Evolutionary conservation across 2,888 invertebrate genomes (phyloP).

Genomic region (Cataglyphis altisquamis): DNA sequence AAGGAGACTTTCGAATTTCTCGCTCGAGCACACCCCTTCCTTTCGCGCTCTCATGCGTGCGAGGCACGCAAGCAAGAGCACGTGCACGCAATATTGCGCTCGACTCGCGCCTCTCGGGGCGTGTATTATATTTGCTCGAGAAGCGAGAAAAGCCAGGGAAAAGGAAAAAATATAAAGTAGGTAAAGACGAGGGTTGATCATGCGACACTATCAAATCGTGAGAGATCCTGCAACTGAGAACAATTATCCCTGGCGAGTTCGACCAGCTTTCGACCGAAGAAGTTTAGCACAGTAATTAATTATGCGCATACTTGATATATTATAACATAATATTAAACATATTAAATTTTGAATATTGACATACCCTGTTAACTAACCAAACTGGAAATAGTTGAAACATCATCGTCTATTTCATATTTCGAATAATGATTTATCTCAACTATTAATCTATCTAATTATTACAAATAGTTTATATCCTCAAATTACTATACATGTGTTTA

Average conservation of each 20-base stretch:
- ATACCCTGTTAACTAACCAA: too few relatives aligned
- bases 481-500: too few relatives aligned
- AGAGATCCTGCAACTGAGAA: constrained; percentile 31
- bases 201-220: constrained; percentile 35
- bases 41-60: constrained; percentile 1
- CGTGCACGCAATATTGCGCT: constrained; percentile 44
- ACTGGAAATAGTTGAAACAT: too few relatives aligned
- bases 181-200: constrained; percentile 39
- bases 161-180: neutral
- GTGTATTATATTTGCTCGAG: constrained; percentile 38
- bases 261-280: neutral
- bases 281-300: neutral
- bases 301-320: constrained; percentile 10
- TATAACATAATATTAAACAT: too few relatives aligned
- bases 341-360: too few relatives aligned
- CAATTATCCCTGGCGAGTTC: constrained; percentile 29
- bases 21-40: constrained; percentile 28
- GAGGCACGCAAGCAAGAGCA: constrained; percentile 27
- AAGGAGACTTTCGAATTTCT: constrained; percentile 45
- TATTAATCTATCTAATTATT: too few relatives aligned
- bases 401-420: too few relatives aligned
- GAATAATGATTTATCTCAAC: too few relatives aligned
- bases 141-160: constrained; percentile 11
- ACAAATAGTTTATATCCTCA: too few relatives aligned
- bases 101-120: constrained; percentile 51